These are phyloP conservation scores for Arothron firmamentum DNA, from an alignment of 2,113 vertebrate species.

Conservation along the genomic window DNA sequence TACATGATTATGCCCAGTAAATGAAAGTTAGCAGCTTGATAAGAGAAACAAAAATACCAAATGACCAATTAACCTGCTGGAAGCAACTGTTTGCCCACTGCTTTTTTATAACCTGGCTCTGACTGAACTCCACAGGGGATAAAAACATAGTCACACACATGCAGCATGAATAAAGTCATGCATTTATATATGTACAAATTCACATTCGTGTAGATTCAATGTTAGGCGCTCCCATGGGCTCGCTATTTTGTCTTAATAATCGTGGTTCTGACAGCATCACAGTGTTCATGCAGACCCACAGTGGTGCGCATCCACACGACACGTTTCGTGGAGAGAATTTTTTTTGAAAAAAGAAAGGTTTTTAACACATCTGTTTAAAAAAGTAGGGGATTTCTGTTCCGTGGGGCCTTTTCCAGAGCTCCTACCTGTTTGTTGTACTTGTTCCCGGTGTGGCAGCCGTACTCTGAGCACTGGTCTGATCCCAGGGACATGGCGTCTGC, in stretches of 20 bases:
- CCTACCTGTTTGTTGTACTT: constrained; percentile 99
- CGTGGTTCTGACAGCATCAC: constrained; percentile 32
- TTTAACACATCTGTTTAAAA: constrained; percentile 8
- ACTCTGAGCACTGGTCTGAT: constrained; percentile 96
- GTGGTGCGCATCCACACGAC: constrained; percentile 27
- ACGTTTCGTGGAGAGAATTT: constrained; percentile 40
- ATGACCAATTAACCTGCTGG: constrained; percentile 63
- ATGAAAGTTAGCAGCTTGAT: constrained; percentile 36
- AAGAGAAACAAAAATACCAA: constrained; percentile 23
- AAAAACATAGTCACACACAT: constrained; percentile 4
- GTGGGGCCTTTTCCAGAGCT: not conserved
- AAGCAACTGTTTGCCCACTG: constrained; percentile 43
- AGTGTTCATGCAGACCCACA: constrained; percentile 40
- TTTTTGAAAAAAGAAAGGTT: constrained; percentile 30
- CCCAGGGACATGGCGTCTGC: constrained; percentile 94
- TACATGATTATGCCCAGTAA: constrained; percentile 35
- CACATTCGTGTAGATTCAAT: constrained; percentile 18
- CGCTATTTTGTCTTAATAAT: constrained; percentile 48
- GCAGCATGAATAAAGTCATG: constrained; percentile 10
- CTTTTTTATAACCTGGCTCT: constrained; percentile 12
- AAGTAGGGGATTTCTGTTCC: too few relatives aligned
- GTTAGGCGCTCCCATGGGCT: constrained; percentile 38
- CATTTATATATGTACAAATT: constrained; percentile 21
- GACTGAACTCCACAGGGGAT: constrained; percentile 44
- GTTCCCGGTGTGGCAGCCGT: constrained; percentile 92